phyloP scores from a whole-genome alignment of 2,888 invertebrate genomes.

The Choreutis nemorana region DNA sequence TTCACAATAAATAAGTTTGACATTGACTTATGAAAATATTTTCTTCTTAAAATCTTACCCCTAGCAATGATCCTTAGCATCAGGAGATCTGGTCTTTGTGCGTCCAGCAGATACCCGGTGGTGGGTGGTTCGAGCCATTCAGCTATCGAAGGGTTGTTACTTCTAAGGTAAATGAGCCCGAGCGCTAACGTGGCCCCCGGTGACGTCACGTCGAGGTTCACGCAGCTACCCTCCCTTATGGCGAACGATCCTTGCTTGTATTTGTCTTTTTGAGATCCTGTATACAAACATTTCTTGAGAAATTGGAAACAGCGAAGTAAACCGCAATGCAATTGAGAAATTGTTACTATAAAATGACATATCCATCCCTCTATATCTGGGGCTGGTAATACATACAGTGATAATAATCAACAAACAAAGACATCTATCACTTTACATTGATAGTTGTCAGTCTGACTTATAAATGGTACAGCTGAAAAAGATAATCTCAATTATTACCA shows the following conservation, averaged over 20 bases:
- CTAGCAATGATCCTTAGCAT: conserved; percentile 82
- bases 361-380: no score
- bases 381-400: no score
- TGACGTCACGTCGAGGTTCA: conserved; percentile 95
- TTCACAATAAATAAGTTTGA: no score
- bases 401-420: no score
- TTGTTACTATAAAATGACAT: no score
- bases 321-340: no score
- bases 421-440: no score
- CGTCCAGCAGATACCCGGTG: conserved; percentile 89
- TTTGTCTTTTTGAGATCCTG: conserved; percentile 86
- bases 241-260: conserved; percentile 88
- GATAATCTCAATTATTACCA: no score
- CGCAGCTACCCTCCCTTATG: conserved; percentile 87
- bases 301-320: no score
- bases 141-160: conserved; percentile 82
- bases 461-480: no score
- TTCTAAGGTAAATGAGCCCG: conserved; percentile 88
- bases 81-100: conserved; percentile 90
- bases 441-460: no score
- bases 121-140: conserved; percentile 91
- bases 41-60: conserved; percentile 37
- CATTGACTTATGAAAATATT: background rate
- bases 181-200: conserved; percentile 95
- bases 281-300: no score